Evolutionary conservation across 2,113 vertebrate species (phyloP), one percentile per base, ranked within the genome.

Genomic region (Cyanocitta stelleri): DNA sequence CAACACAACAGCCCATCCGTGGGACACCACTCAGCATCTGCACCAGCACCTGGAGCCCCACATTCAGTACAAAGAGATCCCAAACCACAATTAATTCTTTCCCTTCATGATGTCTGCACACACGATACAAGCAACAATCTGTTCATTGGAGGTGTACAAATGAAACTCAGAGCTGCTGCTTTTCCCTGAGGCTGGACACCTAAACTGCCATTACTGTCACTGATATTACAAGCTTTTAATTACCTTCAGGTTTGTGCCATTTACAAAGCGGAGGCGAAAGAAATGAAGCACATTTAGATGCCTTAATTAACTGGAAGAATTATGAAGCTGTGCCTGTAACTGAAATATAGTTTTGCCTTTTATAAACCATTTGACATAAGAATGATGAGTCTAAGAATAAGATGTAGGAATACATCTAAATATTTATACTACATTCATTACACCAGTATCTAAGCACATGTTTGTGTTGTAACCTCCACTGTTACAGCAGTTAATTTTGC

Each of bases 381-480:
- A 95, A 81, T 63, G 44, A 94, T 71, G 83, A 95, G 46, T 55
- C 66, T 54, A 58, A 93, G 88, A 80, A 89, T 89, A 77, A 93
- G 80, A 90, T 74, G 80, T 86, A 94, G 76, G 59, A 84, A 96
- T 54, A 93, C 76, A 86, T 92, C 90, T 86, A 94, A 96, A 97
- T 95, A 95, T 95, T 96, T 97, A 86, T 55, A 66, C 59, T 86
- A 69, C 0, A 0, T 71, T 94, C 88, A 67, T 74, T 90, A 93
- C 64, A 78, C 16, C 49, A 66, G 43, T 59, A 49, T 90, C 56
- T 67, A 68, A 97, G 68, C 10, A 2, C 29, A n/a, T 73, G 85
- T 86, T 89, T 88, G 51, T 84, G 17, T n/a, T 87, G 52, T 67
- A 90, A 89, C 39, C 89, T 75, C 85, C 59, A 75, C 76, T 95